These are phyloP conservation scores for Rhagoletis pomonella DNA, from an alignment of 1,140 invertebrate genomes.

Conservation along the genomic window DNA sequence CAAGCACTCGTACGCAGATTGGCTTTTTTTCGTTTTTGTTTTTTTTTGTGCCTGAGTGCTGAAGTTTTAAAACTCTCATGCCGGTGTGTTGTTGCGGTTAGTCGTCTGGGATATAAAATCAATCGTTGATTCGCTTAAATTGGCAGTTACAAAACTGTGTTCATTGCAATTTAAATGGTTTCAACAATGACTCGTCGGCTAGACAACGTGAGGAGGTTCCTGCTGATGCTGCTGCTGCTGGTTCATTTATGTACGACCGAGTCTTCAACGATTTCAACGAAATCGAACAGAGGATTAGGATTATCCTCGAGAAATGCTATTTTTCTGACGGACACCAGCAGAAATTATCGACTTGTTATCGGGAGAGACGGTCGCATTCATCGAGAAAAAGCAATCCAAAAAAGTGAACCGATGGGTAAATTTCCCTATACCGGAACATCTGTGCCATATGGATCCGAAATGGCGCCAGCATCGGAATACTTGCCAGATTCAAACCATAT, in stretches of 20 bases:
- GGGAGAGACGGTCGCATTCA: not conserved
- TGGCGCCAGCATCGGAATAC: constrained; percentile 48
- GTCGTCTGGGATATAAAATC: not conserved
- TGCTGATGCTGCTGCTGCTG: not conserved
- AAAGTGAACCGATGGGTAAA: constrained; percentile 54
- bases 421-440: constrained; percentile 40
- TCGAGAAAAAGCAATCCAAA: constrained; percentile 57
- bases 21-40: not conserved
- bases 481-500: not conserved
- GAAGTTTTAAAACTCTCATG: no score
- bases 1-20: not conserved
- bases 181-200: not conserved
- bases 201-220: not conserved
- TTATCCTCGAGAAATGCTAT: not conserved
- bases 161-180: not conserved
- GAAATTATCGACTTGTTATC: constrained; percentile 64
- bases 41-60: not conserved
- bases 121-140: not conserved
- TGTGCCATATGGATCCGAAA: constrained; percentile 41
- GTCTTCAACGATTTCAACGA: not conserved
- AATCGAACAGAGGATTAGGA: not conserved
- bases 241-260: not conserved
- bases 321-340: constrained; percentile 63
- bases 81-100: not conserved
- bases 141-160: not conserved